Base-by-base conservation (phyloP, 2,797 vertebrate species). In the Gephyroberyx darwinii region DNA sequence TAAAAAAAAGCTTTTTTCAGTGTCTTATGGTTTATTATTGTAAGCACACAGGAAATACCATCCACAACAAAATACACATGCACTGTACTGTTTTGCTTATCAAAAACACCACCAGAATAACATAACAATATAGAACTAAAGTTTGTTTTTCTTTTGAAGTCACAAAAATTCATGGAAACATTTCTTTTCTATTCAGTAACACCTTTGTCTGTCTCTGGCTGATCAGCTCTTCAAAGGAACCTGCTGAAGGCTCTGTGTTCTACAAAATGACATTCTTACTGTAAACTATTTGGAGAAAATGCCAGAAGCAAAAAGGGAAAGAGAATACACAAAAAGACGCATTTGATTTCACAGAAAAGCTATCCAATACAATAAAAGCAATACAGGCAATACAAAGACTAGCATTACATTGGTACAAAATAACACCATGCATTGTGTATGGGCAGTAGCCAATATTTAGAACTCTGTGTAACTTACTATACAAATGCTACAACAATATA, bases 11-110 rank as follows among this genome's bases (percentile, higher is more conserved):
- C 64, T 63, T 63, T 67, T 73, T 65, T 0, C 5, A 66, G 8
- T 56, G 22, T 47, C 5, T 43, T 8, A 43, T 50, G 71, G 5
- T 86, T 88, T 83, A 88, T 82, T 88, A 65, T 1, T 19, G 54
- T 43, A 37, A 70, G 1, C 16, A 51, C n/a, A 67, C 17, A 67
- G 51, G 52, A 41, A 69, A 65, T 22, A 0, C 5, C 0, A 35
- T 51, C n/a, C 43, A 69, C 66, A 71, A 57, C 31, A 69, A 83
- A 75, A 17, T 65, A 51, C 64, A 8, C 74, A 87, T 82, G 73
- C 66, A 71, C 13, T 17, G 26, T 3, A 68, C 33, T 69, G 2
- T 41, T 26, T 26, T 77, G 13, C 58, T 69, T 0, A 65, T 43
- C 33, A 65, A 16, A 64, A 51, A 8, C 53, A 69, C 37, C 33